Base-by-base conservation (phyloP, 2,113 vertebrate species). In the Cepphus grylle region DNA sequence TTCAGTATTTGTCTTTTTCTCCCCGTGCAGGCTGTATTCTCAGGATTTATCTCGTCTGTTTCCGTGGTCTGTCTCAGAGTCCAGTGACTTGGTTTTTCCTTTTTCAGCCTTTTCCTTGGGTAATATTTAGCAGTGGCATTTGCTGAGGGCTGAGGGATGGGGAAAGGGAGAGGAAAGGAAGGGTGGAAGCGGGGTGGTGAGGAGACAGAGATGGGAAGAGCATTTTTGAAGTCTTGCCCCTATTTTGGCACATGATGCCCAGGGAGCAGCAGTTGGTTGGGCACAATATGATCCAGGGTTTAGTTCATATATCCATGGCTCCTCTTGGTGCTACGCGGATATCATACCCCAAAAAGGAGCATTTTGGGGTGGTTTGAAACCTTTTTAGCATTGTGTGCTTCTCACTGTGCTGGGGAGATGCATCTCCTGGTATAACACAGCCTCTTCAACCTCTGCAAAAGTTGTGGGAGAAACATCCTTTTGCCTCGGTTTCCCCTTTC, bases 21-120 rank as follows among this genome's bases (percentile, higher is more conserved):
- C 82, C 73, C 84, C 7, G 6, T 38, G 38, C 87, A 78, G 86
- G 69, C 80, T 96, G 88, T 88, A 69, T 86, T 96, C 90, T 90
- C 74, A 83, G 96, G 97, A 98, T 98, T 98, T 97, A 97, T 98
- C 96, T 98, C 89, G 55, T 81, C 93, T 91, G 58, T 94, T 96
- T 88, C 88, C 66, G 73, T 93, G 90, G 96, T 97, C 96, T 62
- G 86, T 95, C 92, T 95, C 4, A 0, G 81, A 94, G 80, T 93
- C 89, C 66, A 21, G 78, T 38, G 59, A 81, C 56, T 97, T 95
- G 82, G 76, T 89, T 97, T 96, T 93, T 40, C 91, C 87, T 77
- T 52, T 52, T 63, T 49, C 80, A 74, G 49, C 93, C 36, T 53
- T 90, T 95, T 79, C 91, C 96, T 95, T 72, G 53, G 81, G 94